phyloP scores from a whole-genome alignment of 2,797 vertebrate genomes.

The Lagorchestes hirsutus region DNA sequence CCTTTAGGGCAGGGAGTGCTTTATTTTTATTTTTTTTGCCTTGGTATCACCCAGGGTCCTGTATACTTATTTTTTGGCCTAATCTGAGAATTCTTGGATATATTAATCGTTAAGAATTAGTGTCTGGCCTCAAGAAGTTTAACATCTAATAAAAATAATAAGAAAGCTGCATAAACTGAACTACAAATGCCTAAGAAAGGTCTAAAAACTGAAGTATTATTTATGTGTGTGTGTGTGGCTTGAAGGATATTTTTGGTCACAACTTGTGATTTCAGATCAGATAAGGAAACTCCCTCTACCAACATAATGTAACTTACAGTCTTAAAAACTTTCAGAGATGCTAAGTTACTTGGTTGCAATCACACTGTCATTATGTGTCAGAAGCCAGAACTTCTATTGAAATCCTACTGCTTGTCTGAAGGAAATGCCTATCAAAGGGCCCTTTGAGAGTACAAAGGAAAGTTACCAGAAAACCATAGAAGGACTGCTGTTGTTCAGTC shows the following conservation, averaged over 20 bases:
- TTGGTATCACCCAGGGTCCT: not conserved
- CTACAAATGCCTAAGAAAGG: not conserved
- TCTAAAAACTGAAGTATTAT: not conserved
- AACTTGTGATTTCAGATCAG: not conserved
- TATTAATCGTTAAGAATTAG: not conserved
- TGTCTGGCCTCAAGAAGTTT: not conserved
- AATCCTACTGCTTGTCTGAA: no score
- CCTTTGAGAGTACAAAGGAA: no score
- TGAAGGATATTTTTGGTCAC: not conserved
- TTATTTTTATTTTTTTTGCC: not conserved
- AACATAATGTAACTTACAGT: not conserved
- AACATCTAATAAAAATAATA: not conserved
- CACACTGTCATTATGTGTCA: not conserved
- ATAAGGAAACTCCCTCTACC: not conserved
- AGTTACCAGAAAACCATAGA: no score
- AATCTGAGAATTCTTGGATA: not conserved
- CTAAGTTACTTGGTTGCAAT: not conserved
- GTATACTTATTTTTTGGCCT: not conserved
- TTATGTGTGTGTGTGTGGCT: not conserved
- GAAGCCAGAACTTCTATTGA: not conserved
- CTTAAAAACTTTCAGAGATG: not conserved
- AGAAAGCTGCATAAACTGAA: not conserved
- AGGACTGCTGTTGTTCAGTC: no score
- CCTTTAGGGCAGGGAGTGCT: not conserved
- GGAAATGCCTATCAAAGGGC: no score